These are phyloP conservation scores for Catharus fuscescens DNA, from an alignment of 2,113 vertebrate genomes.

Conservation along the genomic window DNA sequence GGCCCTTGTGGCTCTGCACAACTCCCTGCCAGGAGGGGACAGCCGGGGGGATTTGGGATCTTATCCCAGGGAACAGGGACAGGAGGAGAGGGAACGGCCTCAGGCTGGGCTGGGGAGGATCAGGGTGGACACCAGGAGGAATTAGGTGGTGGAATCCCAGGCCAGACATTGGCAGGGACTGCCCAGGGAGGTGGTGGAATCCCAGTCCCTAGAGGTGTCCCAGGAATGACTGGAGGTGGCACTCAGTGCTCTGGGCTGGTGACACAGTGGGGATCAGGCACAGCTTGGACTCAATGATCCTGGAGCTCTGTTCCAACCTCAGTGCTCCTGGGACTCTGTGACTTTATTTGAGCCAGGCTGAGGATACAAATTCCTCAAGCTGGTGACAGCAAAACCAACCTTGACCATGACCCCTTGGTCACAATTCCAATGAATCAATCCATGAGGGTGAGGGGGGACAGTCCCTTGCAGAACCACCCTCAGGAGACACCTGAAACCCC, in stretches of 20 bases:
- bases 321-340: not conserved
- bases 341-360: not conserved
- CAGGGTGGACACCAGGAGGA: rapidly evolving
- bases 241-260: not conserved
- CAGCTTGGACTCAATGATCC: rapidly evolving
- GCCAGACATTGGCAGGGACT: rapidly evolving
- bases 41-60: not conserved
- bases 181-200: not conserved
- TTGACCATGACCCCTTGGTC: not conserved
- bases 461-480: not conserved
- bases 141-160: not conserved
- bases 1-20: not conserved
- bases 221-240: rapidly evolving
- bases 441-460: not conserved
- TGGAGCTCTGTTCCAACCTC: not conserved
- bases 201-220: too few relatives aligned
- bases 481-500: not conserved
- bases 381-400: not conserved
- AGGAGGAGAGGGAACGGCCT: not conserved
- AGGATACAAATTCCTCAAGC: not conserved
- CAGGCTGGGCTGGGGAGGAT: not conserved
- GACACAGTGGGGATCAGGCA: rapidly evolving
- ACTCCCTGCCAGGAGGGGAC: not conserved
- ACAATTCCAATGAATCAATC: not conserved
- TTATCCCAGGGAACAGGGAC: not conserved